Percentiles rank a stretch among this genome's conserved stretches.
Conservation (phyloP, 2,888 invertebrate species). For the Ophion slaviceki region DNA sequence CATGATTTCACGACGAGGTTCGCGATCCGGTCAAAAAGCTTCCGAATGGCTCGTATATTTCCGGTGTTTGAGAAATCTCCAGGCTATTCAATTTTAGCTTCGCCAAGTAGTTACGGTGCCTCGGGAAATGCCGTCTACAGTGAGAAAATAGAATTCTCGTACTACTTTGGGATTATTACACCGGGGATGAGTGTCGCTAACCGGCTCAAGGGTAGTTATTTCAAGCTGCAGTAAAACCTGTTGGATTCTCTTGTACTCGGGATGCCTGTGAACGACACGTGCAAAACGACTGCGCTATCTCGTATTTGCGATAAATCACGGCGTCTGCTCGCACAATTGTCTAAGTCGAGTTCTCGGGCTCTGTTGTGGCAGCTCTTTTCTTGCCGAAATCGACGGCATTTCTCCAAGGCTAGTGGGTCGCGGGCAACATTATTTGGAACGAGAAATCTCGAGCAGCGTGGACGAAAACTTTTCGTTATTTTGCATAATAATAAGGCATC, state of each 20-base stretch:
- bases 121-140: constrained; percentile 41
- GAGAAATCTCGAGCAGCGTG: neutral
- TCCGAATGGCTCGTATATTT: neutral
- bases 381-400: neutral
- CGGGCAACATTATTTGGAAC: neutral
- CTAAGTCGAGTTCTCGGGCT: constrained; percentile 27
- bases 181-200: constrained; percentile 40
- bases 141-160: constrained; percentile 63
- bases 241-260: constrained; percentile 49
- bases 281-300: constrained; percentile 26
- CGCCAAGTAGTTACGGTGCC: constrained; percentile 15
- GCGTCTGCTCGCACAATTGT: constrained; percentile 21
- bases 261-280: constrained; percentile 36
- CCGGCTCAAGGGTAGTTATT: constrained; percentile 70
- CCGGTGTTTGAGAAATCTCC: constrained; percentile 9
- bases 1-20: neutral
- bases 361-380: constrained; percentile 31
- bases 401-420: constrained; percentile 43
- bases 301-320: constrained; percentile 51
- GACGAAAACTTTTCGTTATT: neutral
- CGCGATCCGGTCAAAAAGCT: neutral
- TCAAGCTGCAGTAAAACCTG: constrained; percentile 60
- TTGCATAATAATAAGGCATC: neutral
- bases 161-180: constrained; percentile 61
- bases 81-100: constrained; percentile 21